Base-by-base conservation (phyloP, 1,140 invertebrate species). In the Heliconius melpomene region DNA sequence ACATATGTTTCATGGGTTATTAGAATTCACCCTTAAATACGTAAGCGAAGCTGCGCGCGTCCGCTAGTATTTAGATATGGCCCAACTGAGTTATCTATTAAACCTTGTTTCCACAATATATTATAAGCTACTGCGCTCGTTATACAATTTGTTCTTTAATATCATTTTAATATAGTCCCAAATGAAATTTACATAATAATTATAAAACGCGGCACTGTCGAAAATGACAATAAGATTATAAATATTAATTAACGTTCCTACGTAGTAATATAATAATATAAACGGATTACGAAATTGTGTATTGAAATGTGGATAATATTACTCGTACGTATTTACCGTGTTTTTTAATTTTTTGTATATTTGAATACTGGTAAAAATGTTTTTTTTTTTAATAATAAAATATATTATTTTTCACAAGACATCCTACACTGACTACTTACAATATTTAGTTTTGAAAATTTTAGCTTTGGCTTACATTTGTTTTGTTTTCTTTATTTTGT, bases 211-310 rank as follows among this genome's bases (percentile, higher is more conserved):
- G 60, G 3, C 23, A 29, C 26, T 29, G 60, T 18, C 60, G 60
- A 66, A 66, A 66, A 66, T 66, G 60, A 66, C 26, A 66, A 66
- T 29, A 66, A 66, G 60, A 66, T 66, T 66, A 66, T 66, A 26
- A 66, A 66, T 66, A 66, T 66, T 66, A 66, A 66, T 66, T 66
- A 66, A 66, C 26, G 11, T 66, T 5, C 40, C 40, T 46, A 66
- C 57, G 57, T 66, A 66, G 57, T 66, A 66, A 29, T 66, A 1
- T 66, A 66, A 29, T 66, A 1, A 66, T 66, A 16, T 66, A 16
- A 66, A 11, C 60, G 29, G 60, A 66, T 66, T 66, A 66, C 11
- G 5, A 26, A 29, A 13, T 23, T 29, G 8, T 57, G 54, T 66
- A 66, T 66, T 66, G 26, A 26, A 66, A 66, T 66, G 26, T 66